Evolutionary conservation across 1,140 invertebrate genomes (phyloP).

Genomic region (Colletes gigas): DNA sequence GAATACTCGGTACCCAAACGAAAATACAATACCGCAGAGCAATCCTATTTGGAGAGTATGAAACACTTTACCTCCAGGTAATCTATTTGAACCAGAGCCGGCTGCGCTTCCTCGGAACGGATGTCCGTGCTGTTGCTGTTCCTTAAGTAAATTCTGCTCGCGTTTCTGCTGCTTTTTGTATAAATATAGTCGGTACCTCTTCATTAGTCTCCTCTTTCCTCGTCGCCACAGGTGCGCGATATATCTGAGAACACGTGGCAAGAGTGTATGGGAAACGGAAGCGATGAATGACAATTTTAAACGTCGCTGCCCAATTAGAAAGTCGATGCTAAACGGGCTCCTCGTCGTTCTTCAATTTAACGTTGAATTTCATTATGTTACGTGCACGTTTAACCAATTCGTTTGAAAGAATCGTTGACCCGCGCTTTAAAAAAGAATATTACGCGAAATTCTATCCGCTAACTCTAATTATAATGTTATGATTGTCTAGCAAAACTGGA

Average conservation of each 20-base stretch:
- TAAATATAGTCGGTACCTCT: conserved; percentile 88
- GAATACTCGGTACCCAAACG: no score
- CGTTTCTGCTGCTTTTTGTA: conserved; percentile 85
- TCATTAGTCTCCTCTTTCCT: conserved; percentile 90
- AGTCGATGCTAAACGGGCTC: not conserved
- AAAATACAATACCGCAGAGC: not conserved
- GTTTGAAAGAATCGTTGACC: not conserved
- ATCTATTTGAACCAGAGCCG: conserved; percentile 44
- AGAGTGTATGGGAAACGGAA: not conserved
- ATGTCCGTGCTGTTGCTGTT: conserved; percentile 66
- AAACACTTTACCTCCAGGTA: conserved; percentile 53
- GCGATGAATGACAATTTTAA: not conserved
- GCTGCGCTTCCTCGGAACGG: conserved; percentile 61
- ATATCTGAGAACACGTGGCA: conserved; percentile 82
- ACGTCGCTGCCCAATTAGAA: not conserved
- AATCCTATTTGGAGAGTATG: not conserved
- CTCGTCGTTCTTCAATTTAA: not conserved
- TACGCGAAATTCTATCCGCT: not conserved
- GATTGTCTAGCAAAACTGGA: no score
- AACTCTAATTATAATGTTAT: no score
- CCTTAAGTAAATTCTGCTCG: conserved; percentile 83
- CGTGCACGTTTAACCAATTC: not conserved
- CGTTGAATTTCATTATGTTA: not conserved
- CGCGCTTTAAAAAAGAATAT: not conserved
- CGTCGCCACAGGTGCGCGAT: conserved; percentile 94